Conservation (phyloP, 1,140 invertebrate genomes). For the Temnothorax longispinosus region DNA sequence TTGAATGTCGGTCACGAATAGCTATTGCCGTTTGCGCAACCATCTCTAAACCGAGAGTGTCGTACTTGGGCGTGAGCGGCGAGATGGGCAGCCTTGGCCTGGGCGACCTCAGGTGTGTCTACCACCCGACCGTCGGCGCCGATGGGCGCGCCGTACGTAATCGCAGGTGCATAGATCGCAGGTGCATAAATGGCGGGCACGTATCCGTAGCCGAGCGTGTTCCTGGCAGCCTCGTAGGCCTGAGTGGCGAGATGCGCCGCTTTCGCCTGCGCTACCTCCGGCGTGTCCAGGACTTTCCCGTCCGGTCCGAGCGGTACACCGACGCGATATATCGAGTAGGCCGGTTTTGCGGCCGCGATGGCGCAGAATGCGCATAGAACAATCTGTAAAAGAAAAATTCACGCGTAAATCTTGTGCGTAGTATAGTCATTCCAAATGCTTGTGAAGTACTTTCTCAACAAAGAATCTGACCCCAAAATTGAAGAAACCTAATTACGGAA, state of each 20-base stretch:
- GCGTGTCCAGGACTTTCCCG: slow-evolving; percentile 86
- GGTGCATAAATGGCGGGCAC: slow-evolving; percentile 61
- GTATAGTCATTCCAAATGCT: neutral
- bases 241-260: slow-evolving; percentile 84
- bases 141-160: slow-evolving; percentile 81
- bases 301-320: slow-evolving; percentile 73
- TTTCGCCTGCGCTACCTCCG: slow-evolving; percentile 87
- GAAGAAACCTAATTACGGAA: neutral
- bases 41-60: slow-evolving; percentile 16
- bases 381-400: slow-evolving; percentile 64
- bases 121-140: slow-evolving; percentile 86
- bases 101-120: slow-evolving; percentile 88
- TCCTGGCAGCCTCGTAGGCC: slow-evolving; percentile 79
- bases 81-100: slow-evolving; percentile 87
- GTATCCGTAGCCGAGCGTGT: slow-evolving; percentile 75
- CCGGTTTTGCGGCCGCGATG: slow-evolving; percentile 61
- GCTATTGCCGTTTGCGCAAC: neutral
- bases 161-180: slow-evolving; percentile 57
- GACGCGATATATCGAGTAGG: slow-evolving; percentile 49
- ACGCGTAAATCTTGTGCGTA: neutral
- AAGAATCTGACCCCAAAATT: neutral
- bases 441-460: neutral
- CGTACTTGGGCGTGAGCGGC: slow-evolving; percentile 84
- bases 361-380: slow-evolving; percentile 69
- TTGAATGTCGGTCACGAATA: slow-evolving; percentile 8